Evolutionary conservation across 2,113 vertebrate genomes (phyloP).

Genomic region (Meriones unguiculatus): DNA sequence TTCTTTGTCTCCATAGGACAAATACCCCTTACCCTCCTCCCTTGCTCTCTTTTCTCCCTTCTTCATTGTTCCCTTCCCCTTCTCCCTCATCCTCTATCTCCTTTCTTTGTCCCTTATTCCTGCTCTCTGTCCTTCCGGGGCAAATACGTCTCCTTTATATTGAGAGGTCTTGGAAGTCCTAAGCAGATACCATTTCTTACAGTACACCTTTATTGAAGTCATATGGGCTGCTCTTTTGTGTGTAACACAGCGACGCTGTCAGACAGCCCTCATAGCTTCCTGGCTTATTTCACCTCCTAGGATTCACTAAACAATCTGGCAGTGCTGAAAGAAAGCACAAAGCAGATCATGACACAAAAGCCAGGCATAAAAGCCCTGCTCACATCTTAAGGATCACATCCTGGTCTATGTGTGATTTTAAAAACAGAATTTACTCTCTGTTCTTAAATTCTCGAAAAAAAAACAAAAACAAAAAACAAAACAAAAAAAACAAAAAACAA

Average conservation of each 20-base stretch:
- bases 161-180: not conserved
- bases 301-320: not conserved
- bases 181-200: not conserved
- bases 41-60: not conserved
- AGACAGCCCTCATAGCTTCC: fast-evolving
- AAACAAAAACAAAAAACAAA: not conserved
- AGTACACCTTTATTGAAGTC: not conserved
- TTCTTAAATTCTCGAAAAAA: not conserved
- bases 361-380: not conserved
- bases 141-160: not conserved
- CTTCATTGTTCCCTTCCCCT: not conserved
- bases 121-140: not conserved
- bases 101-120: not conserved
- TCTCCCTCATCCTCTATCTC: not conserved
- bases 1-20: not conserved
- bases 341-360: fast-evolving
- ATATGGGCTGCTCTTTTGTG: not conserved
- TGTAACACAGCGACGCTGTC: not conserved
- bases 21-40: not conserved
- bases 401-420: not conserved
- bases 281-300: not conserved
- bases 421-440: not conserved
- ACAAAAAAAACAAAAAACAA: too few relatives aligned
- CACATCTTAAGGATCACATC: not conserved
- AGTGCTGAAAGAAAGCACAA: not conserved